A percentile compares a stretch with the other conserved stretches of the same genome.
phyloP scores from a whole-genome alignment of 2,113 vertebrate genomes.

The Podarcis cretensis region DNA sequence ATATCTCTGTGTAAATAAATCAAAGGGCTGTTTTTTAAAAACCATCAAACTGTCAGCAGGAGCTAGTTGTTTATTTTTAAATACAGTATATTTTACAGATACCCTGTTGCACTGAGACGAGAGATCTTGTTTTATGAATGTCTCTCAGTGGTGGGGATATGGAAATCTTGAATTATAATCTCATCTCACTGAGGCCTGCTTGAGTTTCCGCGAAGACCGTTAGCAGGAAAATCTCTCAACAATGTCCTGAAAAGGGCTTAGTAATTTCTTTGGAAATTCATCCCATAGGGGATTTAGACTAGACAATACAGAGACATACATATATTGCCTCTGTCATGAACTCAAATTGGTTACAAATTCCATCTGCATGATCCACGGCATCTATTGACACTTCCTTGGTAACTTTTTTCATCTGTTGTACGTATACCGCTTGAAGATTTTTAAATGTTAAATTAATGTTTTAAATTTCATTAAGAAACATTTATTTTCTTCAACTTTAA shows the following conservation, averaged over 20 bases:
- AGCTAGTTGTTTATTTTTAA: slow-evolving; percentile 6
- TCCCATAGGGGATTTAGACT: neutral
- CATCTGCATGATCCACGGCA: neutral
- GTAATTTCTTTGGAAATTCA: neutral
- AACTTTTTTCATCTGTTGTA: neutral
- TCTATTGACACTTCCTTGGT: neutral
- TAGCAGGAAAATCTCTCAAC: neutral
- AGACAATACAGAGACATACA: neutral
- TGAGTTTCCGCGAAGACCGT: neutral
- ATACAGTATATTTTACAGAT: neutral
- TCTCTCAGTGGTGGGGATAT: neutral
- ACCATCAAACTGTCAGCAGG: neutral
- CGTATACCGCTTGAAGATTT: too few relatives aligned
- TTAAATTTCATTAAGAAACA: too few relatives aligned
- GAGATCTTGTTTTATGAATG: slow-evolving; percentile 9
- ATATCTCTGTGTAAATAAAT: neutral
- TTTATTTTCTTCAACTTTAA: too few relatives aligned
- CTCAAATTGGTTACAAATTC: neutral
- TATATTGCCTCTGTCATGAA: neutral
- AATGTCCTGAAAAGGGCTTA: neutral
- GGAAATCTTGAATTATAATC: slow-evolving; percentile 14
- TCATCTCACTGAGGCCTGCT: neutral
- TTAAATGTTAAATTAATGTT: too few relatives aligned
- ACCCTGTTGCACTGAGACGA: slow-evolving; percentile 26
- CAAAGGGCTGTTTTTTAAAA: neutral